Evolutionary conservation across 2,113 vertebrate species (phyloP), one percentile per base, ranked within the genome.

Genomic region (Nansenia antarctica): DNA sequence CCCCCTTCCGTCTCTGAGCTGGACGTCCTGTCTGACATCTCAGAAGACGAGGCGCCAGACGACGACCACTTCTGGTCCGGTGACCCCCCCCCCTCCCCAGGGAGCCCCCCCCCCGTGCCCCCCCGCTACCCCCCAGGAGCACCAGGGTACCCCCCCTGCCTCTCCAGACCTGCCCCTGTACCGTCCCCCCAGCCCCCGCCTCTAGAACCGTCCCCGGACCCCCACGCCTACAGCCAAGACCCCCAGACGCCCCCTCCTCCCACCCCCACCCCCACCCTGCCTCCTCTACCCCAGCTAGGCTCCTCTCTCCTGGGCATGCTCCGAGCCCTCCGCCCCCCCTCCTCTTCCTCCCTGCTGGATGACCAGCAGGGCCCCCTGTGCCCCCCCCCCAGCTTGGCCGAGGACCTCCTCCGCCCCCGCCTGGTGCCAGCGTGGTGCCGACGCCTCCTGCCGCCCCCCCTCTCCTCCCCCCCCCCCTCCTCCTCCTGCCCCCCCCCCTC

Each of bases 21-120:
- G 2, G 95, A 97, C 74, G 74, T 91, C 57, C 90, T 96, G 62
- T 98, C 96, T 34, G 95, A 97, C 85, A 94, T 96, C 91, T 98
- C 93, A 0, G 95, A 98, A 87, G 94, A 97, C 39, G 94, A 94
- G 69, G 78, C 85, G 20, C n/a, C n/a, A n/a, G n/a, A n/a, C n/a
- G n/a, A n/a, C n/a, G n/a, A n/a, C n/a, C 79, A 87, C 84, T 14
- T 61, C 2, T 81, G 78, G 87, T 83, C 73, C 31, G 64, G n/a
- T n/a, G n/a, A 62, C 9, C 72, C 82, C 62, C 62, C 68, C n/a
- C n/a, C n/a, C n/a, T n/a, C n/a, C n/a, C n/a, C n/a, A n/a, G n/a
- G n/a, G n/a, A n/a, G n/a, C n/a, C n/a, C n/a, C n/a, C n/a, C n/a
- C n/a, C n/a, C n/a, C n/a, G n/a, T n/a, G n/a, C n/a, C n/a, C n/a